Evolutionary conservation across 64 coral and sea anemone species (phyloP).

Genomic region (Exaiptasia diaphana): DNA sequence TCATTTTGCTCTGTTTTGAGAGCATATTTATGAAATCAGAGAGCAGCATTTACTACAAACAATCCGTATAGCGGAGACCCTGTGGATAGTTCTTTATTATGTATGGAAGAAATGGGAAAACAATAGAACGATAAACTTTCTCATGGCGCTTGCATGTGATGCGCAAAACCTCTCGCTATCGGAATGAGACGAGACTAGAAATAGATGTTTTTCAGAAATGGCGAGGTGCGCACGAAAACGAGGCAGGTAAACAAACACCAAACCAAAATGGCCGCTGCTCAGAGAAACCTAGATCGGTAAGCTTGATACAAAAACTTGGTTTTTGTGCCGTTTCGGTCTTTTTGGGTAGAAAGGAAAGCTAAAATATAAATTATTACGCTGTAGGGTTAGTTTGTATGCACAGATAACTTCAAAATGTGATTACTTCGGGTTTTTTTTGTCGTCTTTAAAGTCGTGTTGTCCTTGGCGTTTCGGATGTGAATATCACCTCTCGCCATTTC

Average conservation of each 20-base stretch:
- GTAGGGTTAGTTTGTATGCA: background rate
- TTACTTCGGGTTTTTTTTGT: background rate
- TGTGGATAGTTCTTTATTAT: too few relatives aligned
- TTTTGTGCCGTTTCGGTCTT: background rate
- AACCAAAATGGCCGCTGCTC: conserved; percentile 13
- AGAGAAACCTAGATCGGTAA: conserved; percentile 5
- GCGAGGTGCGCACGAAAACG: background rate
- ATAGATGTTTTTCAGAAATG: background rate
- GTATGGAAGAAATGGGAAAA: too few relatives aligned
- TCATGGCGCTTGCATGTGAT: too few relatives aligned
- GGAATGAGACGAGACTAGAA: too few relatives aligned
- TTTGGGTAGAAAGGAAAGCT: background rate
- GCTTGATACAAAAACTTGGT: background rate
- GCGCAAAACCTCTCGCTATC: too few relatives aligned
- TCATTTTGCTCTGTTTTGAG: too few relatives aligned
- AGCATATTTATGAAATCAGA: too few relatives aligned
- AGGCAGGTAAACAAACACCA: background rate
- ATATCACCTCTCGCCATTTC: too few relatives aligned
- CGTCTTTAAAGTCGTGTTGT: background rate
- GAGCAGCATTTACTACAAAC: too few relatives aligned
- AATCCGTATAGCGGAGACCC: too few relatives aligned
- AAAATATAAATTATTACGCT: background rate
- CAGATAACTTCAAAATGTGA: conserved; percentile 5
- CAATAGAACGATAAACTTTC: too few relatives aligned
- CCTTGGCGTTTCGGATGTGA: background rate